These are phyloP conservation scores for Lethrus apterus DNA, from an alignment of 1,140 invertebrate genomes.

Conservation along the genomic window DNA sequence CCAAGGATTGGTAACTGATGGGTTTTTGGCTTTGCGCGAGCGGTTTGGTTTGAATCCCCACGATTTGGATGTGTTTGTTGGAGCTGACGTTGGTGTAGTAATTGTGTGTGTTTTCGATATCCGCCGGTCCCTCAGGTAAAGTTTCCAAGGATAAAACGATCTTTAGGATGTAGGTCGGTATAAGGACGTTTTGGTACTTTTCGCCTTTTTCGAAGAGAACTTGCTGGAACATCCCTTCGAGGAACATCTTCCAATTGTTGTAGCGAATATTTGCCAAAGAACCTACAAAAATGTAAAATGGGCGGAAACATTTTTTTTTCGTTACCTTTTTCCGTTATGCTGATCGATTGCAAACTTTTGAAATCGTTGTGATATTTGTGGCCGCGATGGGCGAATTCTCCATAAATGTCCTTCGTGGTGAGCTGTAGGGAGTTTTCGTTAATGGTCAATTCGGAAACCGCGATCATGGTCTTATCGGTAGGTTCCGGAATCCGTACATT, in stretches of 20 bases:
- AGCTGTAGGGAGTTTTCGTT: constrained; percentile 42
- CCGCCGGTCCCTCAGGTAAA: constrained; percentile 27
- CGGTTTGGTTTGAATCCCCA: no score
- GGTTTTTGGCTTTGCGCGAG: no score
- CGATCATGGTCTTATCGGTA: constrained; percentile 39
- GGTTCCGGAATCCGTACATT: constrained; percentile 49
- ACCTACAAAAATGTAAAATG: not conserved
- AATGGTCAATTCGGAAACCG: constrained; percentile 38
- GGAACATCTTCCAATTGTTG: constrained; percentile 30
- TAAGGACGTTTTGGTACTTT: constrained; percentile 28
- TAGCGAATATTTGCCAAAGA: constrained; percentile 23
- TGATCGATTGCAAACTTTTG: constrained; percentile 31
- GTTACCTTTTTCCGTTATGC: constrained; percentile 29
- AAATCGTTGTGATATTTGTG: constrained; percentile 65
- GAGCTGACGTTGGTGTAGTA: no score
- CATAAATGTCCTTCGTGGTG: constrained; percentile 76
- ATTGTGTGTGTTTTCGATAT: no score
- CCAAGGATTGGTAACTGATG: no score
- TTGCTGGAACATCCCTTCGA: constrained; percentile 38
- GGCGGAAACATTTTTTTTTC: not conserved
- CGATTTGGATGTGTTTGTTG: no score
- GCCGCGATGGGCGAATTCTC: constrained; percentile 82
- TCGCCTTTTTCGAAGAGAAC: constrained; percentile 34
- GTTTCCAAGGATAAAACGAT: constrained; percentile 29
- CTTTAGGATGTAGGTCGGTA: constrained; percentile 32